Evolutionary conservation across 2,888 invertebrate genomes (phyloP).

Genomic region (Eumerus sabulonum): DNA sequence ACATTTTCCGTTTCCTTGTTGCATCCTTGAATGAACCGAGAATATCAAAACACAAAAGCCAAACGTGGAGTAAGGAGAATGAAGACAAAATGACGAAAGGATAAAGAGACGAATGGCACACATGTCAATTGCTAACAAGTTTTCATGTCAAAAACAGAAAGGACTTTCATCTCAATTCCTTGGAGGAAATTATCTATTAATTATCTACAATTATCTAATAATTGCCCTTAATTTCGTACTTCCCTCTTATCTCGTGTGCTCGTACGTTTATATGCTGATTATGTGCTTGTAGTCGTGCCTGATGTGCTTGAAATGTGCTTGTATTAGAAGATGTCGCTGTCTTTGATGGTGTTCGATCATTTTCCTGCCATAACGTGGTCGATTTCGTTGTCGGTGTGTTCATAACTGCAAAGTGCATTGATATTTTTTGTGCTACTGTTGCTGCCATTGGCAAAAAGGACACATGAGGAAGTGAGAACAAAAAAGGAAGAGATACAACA

Average conservation of each 20-base stretch:
- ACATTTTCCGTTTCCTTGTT: too few species aligned
- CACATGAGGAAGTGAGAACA: not conserved
- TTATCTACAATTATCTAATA: too few species aligned
- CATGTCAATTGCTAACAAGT: constrained; percentile 12
- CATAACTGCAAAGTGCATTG: constrained; percentile 5
- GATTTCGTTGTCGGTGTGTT: constrained; percentile 16
- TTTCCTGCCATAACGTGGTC: constrained; percentile 29
- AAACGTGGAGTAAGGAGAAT: too few species aligned
- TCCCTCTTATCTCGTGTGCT: not conserved
- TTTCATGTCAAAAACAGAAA: constrained; percentile 35
- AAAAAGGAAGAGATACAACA: constrained; percentile 3
- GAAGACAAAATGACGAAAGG: not conserved
- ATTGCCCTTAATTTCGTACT: constrained; percentile 57
- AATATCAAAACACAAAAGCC: too few species aligned
- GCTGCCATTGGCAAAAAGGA: constrained; percentile 31
- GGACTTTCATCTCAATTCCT: constrained; percentile 11
- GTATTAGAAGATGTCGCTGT: constrained; percentile 40
- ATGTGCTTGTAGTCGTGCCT: too few species aligned
- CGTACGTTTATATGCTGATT: not conserved
- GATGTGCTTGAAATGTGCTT: too few species aligned
- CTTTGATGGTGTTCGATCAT: constrained; percentile 43
- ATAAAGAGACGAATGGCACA: not conserved
- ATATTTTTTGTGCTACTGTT: constrained; percentile 47
- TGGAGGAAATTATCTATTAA: constrained; percentile 44
- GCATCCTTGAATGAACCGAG: too few species aligned